Base-by-base conservation (phyloP, 1,140 invertebrate species). In the Gonatopus flavifemur region DNA sequence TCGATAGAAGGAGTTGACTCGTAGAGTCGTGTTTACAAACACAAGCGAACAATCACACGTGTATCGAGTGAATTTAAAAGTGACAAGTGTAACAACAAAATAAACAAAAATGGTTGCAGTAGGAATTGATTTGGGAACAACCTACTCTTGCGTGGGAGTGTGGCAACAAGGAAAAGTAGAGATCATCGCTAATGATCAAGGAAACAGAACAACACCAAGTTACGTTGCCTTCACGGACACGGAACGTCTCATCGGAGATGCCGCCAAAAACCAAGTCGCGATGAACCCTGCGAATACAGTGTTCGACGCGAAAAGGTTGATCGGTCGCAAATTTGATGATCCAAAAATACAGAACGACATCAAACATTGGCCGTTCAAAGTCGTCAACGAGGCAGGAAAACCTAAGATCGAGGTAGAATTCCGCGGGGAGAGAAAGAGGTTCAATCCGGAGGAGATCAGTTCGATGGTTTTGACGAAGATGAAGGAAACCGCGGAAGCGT, bases 151-250 rank as follows among this genome's bases (percentile, higher is more conserved):
- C 57, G 89, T 92, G 7, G 89, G 87, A 33, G 88, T 91, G 3
- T 91, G 84, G 78, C 86, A 90, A 60, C 83, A 94, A 67, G 92
- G 90, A 38, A 93, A 92, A 76, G 88, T 95, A 32, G 92, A 94
- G 76, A 94, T 95, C 65, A 94, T 96, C 62, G 92, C 92, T 64
- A 96, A 96, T 70, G 93, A 96, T 71, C 92, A 94, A 80, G 94
- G 93, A 16, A 96, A 96, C 78, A 79, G 93, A 35, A 96, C 92
- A 20, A 95, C 93, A 30, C 92, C 92, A 7, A 89, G 88, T 45
- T 96, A 94, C 77, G 93, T 96, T 30, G 93, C 91, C 1, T 88
- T 93, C 73, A 91, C 87, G 1, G 89, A 93, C 52, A 87, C 85
- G 0, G 90, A 93, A 68, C 74, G 88, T 2, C 77, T 91, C 8